Percentiles rank a stretch among this genome's conserved stretches.
phyloP scores from a whole-genome alignment of 1,140 invertebrate species.

The Procambarus virginalis region DNA sequence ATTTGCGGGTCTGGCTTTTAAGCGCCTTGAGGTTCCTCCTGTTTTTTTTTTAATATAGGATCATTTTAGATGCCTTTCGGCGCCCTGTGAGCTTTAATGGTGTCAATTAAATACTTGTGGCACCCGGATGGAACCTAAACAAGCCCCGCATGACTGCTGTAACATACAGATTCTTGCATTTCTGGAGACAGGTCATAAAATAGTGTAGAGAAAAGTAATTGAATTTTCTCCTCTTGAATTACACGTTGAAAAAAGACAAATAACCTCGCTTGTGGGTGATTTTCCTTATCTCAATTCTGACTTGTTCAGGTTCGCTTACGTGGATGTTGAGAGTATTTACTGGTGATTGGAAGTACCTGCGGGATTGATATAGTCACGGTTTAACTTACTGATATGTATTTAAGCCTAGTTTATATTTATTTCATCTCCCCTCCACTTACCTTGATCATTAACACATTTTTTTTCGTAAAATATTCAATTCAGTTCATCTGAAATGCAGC shows the following conservation, averaged over 20 bases:
- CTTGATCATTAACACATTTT: not conserved
- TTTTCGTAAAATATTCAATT: not conserved
- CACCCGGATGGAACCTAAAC: slow-evolving; percentile 44
- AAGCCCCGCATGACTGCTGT: slow-evolving; percentile 18
- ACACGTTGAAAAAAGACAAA: no score
- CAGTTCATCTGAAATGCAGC: not conserved
- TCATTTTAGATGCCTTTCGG: slow-evolving; percentile 51
- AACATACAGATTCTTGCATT: not conserved
- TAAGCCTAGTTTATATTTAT: not conserved
- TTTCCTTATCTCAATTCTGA: not conserved
- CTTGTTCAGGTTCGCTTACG: not conserved
- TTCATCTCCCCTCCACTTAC: not conserved
- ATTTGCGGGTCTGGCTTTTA: slow-evolving; percentile 62
- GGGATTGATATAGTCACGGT: slow-evolving; percentile 1
- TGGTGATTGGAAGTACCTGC: not conserved
- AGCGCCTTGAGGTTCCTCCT: slow-evolving; percentile 61
- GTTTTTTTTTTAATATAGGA: slow-evolving; percentile 20
- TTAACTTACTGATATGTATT: slow-evolving; percentile 12
- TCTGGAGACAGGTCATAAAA: no score
- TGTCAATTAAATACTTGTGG: slow-evolving; percentile 33
- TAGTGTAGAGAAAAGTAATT: no score
- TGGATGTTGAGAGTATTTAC: not conserved
- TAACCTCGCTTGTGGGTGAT: not conserved
- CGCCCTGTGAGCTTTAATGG: slow-evolving; percentile 34
- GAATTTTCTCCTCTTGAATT: no score